Base-by-base conservation (phyloP, 1,140 invertebrate genomes). In the Pachypsylla venusta region DNA sequence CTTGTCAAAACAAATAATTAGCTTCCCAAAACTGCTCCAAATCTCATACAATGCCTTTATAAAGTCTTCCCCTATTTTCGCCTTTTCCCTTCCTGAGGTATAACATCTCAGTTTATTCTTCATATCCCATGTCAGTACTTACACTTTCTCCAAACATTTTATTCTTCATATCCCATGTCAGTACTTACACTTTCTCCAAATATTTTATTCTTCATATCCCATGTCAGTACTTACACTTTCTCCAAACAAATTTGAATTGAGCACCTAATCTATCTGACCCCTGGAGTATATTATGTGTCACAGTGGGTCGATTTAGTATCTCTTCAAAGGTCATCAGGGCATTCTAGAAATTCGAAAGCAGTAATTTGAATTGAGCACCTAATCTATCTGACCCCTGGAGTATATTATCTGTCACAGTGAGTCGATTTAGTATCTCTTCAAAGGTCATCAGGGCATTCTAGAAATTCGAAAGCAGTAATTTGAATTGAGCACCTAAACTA, bases 281-380 rank as follows among this genome's bases (percentile, higher is more conserved):
- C 61, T 79, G 77, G 22, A 85, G 68, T n/a, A 75, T 69, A 61
- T 73, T 67, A 35, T 77, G 71, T 12, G 82, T 79, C 60, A 77
- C 70, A 25, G 73, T 72, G 7, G 85, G 70, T 69, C n/a, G n/a
- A n/a, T n/a, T n/a, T n/a, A n/a, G n/a, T n/a, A n/a, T 79, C 12
- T 84, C 81, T 68, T 85, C 82, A 69, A 82, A 84, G 16, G 80
- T 82, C 79, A 84, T 84, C 16, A 84, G 61, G 1, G 81, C 82
- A 74, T 82, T 81, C 83, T 84, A 62, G 39, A 70, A 70, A 26
- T n/a, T n/a, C n/a, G n/a, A n/a, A n/a, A 39, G n/a, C 10, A 39
- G n/a, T 39, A n/a, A n/a, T n/a, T n/a, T 74, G 61, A 79, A 74
- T 28, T 67, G 68, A 2, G 73, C 74, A 65, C 82, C 84, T 65